phyloP scores from a whole-genome alignment of 2,797 vertebrate genomes.

The Cossypha dichroa region DNA sequence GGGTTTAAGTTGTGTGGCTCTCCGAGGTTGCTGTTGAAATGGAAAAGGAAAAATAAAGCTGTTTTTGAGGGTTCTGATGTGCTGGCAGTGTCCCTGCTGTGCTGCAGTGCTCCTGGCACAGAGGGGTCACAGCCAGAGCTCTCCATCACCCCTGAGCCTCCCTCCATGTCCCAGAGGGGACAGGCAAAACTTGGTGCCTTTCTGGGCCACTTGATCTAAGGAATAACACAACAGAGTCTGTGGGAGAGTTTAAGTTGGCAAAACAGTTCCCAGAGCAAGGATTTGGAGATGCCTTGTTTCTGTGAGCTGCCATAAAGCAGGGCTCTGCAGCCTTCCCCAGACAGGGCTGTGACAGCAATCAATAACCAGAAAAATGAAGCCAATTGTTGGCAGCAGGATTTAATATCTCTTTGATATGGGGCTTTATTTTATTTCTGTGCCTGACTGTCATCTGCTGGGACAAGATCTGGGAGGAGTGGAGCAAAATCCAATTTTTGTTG shows the following conservation, averaged over 20 bases:
- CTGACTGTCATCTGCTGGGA: slow-evolving; percentile 33
- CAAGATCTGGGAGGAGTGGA: not conserved
- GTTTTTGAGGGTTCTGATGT: not conserved
- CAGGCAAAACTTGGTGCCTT: not conserved
- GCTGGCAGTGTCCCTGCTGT: not conserved
- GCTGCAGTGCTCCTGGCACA: not conserved
- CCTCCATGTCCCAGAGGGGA: not conserved
- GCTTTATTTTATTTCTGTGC: slow-evolving; percentile 22
- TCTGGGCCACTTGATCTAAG: not conserved
- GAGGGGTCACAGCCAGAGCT: not conserved
- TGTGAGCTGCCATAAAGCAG: slow-evolving; percentile 17
- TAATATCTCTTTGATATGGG: slow-evolving; percentile 13
- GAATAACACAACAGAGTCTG: not conserved
- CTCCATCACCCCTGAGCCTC: not conserved
- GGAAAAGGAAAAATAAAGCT: not conserved
- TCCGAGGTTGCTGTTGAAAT: not conserved
- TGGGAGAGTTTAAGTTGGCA: not conserved
- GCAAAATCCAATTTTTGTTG: not conserved
- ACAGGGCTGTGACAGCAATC: slow-evolving; percentile 37
- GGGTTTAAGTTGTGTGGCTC: not conserved
- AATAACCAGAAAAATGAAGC: slow-evolving; percentile 43
- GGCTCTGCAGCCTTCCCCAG: not conserved
- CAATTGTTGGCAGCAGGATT: slow-evolving; percentile 36
- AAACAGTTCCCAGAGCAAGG: not conserved
- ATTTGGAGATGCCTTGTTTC: not conserved